Evolutionary conservation across 92 coral and sea anemone species (phyloP).

Genomic region (Phenganax stokvisi): DNA sequence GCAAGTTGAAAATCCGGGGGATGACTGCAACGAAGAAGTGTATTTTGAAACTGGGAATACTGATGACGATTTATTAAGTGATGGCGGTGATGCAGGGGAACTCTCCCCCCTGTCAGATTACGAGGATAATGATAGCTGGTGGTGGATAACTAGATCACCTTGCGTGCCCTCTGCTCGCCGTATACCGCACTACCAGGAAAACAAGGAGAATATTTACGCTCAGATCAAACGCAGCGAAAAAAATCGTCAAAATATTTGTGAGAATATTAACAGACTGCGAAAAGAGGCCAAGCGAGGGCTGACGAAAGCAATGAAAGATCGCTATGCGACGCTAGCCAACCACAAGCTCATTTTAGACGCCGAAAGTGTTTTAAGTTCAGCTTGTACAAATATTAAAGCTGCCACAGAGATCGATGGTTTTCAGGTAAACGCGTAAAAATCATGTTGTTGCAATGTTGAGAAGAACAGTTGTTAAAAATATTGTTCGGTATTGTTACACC

Average conservation of each 20-base stretch:
- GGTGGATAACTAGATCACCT: constrained; percentile 39
- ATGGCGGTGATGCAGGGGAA: constrained; percentile 41
- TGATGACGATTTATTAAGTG: constrained; percentile 39
- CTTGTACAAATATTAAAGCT: constrained; percentile 70
- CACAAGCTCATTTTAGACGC: constrained; percentile 49
- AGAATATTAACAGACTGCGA: constrained; percentile 81
- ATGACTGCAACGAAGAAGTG: constrained; percentile 3
- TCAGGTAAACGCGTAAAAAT: too few species aligned
- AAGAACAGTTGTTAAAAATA: too few species aligned
- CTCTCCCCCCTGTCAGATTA: constrained; percentile 28
- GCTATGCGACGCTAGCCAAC: constrained; percentile 24
- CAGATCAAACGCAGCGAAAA: constrained; percentile 61
- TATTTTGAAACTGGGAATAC: background rate
- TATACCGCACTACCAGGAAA: constrained; percentile 44
- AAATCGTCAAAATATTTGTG: constrained; percentile 78
- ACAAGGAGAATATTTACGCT: constrained; percentile 80
- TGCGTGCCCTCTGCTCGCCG: constrained; percentile 44
- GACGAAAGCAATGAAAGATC: constrained; percentile 56
- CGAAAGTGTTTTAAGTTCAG: constrained; percentile 68
- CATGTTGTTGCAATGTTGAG: too few species aligned
- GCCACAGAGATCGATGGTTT: constrained; percentile 65
- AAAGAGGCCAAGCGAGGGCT: constrained; percentile 78
- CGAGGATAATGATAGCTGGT: background rate
- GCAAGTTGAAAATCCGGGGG: background rate
- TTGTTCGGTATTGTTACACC: too few species aligned